Evolutionary conservation across 2,888 invertebrate genomes (phyloP), one percentile per base, ranked within the genome.

Genomic region (Heterodera filipjevi): DNA sequence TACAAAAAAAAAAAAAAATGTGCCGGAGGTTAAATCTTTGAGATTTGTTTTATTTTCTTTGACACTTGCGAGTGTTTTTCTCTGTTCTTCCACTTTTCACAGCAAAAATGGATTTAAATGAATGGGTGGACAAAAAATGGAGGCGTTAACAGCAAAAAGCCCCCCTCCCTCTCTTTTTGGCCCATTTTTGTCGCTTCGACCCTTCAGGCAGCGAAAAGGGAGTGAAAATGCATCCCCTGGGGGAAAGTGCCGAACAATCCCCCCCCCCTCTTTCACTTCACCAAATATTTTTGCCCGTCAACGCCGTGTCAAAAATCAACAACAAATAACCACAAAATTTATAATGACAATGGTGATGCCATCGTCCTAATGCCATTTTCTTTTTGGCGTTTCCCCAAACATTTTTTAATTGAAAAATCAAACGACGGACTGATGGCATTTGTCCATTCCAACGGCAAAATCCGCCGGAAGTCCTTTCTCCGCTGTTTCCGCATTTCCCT

Each of bases 161-260:
- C 59, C 59, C 59, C 8, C n/a, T n/a, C n/a, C n/a, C n/a, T n/a
- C n/a, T n/a, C n/a, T n/a, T 59, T 59, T 59, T 59, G 59, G 59
- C 8, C 59, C 27, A 27, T 59, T 59, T 59, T 59, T 12, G 46
- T 49, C 46, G 46, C 59, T 59, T 27, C n/a, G 27, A n/a, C 59
- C 59, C 12, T 59, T 59, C n/a, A n/a, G 59, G 59, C 59, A 59
- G 12, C 27, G 59, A 59, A 59, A 59, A 59, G 8, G n/a, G 49
- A 53, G 22, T n/a, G 59, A 27, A 27, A n/a, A n/a, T 59, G 12
- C 46, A 59, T 59, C 27, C 59, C 59, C 59, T 59, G 59, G 59
- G 59, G 59, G 59, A 8, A 6, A 27, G 59, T 59, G 59, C 59
- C 59, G 59, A 59, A 59, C 59, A 59, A 59, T 12, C 59, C n/a